Conservation (phyloP, 2,797 vertebrate species). For the Echiichthys vipera region DNA sequence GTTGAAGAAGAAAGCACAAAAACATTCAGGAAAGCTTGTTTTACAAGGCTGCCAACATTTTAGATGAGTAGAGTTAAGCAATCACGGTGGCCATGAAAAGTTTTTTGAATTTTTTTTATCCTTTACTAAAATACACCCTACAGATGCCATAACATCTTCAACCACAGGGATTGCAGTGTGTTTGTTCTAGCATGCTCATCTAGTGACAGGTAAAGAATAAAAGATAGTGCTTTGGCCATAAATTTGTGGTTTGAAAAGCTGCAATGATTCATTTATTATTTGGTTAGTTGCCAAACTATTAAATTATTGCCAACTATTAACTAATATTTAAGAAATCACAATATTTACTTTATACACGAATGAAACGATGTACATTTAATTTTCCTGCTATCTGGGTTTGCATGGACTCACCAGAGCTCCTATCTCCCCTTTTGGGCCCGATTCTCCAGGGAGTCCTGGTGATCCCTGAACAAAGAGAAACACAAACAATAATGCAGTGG, state of each 20-base stretch:
- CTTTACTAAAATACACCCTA: constrained; percentile 1
- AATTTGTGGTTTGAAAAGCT: constrained; percentile 9
- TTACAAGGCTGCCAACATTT: too few relatives aligned
- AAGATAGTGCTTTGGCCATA: background rate
- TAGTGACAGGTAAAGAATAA: constrained; percentile 18
- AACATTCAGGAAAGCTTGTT: background rate
- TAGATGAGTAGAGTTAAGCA: background rate
- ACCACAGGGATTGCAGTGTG: background rate
- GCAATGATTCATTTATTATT: too few relatives aligned
- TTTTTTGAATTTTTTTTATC: background rate
- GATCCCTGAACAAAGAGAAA: constrained; percentile 85
- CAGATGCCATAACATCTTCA: constrained; percentile 15
- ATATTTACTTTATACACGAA: background rate
- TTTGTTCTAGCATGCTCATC: constrained; percentile 9
- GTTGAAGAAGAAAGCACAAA: constrained; percentile 7
- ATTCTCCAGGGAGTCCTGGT: constrained; percentile 85
- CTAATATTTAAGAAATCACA: too few relatives aligned
- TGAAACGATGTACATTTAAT: background rate
- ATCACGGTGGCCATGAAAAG: constrained; percentile 24
- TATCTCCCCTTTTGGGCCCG: constrained; percentile 89
- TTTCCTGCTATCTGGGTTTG: background rate
- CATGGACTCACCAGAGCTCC: constrained; percentile 85
- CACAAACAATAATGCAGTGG: background rate
- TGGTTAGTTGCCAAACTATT: too few relatives aligned
- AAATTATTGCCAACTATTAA: too few relatives aligned